Conservation (phyloP, 2,888 invertebrate species). For the Ornithoptera priamus region DNA sequence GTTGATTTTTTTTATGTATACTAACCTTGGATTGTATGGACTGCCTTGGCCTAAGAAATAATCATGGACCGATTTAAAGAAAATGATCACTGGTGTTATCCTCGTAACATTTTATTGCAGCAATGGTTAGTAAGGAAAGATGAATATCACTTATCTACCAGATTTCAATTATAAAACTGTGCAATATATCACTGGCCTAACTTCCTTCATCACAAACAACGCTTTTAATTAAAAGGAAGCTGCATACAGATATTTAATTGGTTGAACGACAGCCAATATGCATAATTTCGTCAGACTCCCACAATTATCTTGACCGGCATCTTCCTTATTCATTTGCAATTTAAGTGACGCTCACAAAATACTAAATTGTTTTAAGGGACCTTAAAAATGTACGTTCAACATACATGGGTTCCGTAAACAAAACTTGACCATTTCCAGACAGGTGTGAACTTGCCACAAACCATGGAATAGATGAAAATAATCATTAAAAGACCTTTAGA, state of each 20-base stretch:
- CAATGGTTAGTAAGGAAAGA: too few relatives aligned
- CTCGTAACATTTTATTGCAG: too few relatives aligned
- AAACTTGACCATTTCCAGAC: neutral
- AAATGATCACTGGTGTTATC: too few relatives aligned
- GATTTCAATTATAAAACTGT: slow-evolving; percentile 22
- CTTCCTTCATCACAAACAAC: slow-evolving; percentile 27
- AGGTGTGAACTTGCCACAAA: too few relatives aligned
- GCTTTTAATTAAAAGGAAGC: slow-evolving; percentile 27
- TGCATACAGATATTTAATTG: slow-evolving; percentile 23
- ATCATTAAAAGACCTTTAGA: too few relatives aligned
- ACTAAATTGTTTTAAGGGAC: slow-evolving; percentile 28
- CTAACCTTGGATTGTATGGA: too few relatives aligned
- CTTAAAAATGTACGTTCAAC: slow-evolving; percentile 12
- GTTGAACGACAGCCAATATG: slow-evolving; percentile 28
- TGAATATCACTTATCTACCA: neutral
- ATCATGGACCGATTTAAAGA: too few relatives aligned
- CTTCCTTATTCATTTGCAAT: slow-evolving; percentile 31
- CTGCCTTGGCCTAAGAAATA: too few relatives aligned
- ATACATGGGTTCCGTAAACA: slow-evolving; percentile 17
- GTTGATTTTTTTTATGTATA: too few relatives aligned
- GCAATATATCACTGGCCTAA: slow-evolving; percentile 24
- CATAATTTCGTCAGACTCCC: slow-evolving; percentile 28
- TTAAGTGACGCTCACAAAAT: slow-evolving; percentile 30
- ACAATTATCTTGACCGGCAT: slow-evolving; percentile 26
- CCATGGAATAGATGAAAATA: too few relatives aligned